phyloP scores from a whole-genome alignment of 2,888 invertebrate genomes.

The Marasmarcha lunaedactyla region DNA sequence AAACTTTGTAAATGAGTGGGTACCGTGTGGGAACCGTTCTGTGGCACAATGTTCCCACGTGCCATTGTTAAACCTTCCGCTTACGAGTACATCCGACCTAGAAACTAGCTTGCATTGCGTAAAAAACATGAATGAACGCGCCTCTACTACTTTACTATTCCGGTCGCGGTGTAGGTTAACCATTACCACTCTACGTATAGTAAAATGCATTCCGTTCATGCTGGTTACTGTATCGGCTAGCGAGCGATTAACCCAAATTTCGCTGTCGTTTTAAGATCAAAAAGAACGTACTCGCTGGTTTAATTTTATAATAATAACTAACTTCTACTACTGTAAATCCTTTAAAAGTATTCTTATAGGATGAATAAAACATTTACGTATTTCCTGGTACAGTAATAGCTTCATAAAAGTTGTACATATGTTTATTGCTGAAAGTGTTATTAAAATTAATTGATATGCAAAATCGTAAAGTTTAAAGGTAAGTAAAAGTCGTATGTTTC shows the following conservation, averaged over 20 bases:
- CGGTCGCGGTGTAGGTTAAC: neutral
- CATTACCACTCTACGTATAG: neutral
- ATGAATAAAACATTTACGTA: too few relatives aligned
- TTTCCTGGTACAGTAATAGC: too few relatives aligned
- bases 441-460: too few relatives aligned
- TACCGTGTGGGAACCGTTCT: conserved; percentile 26
- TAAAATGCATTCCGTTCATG: neutral
- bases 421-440: too few relatives aligned
- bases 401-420: too few relatives aligned
- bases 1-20: conserved; percentile 5
- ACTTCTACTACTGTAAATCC: too few relatives aligned
- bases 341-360: too few relatives aligned
- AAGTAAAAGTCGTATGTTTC: too few relatives aligned
- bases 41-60: conserved; percentile 32
- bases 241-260: neutral
- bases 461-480: too few relatives aligned
- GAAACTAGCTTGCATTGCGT: conserved; percentile 19
- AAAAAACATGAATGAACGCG: conserved; percentile 7
- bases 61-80: conserved; percentile 23
- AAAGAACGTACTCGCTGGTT: too few relatives aligned
- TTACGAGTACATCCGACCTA: conserved; percentile 18
- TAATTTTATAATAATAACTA: too few relatives aligned
- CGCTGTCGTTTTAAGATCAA: too few relatives aligned
- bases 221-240: neutral
- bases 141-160: neutral